These are phyloP conservation scores for Zingel zingel DNA, from an alignment of 2,113 vertebrate genomes.

Conservation along the genomic window DNA sequence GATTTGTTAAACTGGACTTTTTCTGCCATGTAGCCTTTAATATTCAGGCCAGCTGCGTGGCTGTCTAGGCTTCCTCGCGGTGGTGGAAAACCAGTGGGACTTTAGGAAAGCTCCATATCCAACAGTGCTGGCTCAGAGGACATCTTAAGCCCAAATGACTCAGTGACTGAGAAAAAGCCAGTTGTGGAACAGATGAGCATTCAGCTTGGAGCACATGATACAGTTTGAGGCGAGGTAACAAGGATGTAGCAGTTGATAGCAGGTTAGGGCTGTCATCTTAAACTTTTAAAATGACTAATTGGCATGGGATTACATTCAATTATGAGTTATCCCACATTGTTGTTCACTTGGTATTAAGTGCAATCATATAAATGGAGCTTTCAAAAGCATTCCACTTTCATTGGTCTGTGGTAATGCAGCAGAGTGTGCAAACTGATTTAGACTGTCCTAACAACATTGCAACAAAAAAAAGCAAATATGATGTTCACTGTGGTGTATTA, in stretches of 20 bases:
- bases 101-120: constrained; percentile 58
- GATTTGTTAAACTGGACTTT: constrained; percentile 23
- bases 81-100: constrained; percentile 37
- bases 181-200: constrained; percentile 65
- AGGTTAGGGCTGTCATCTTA: constrained; percentile 59
- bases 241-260: constrained; percentile 57
- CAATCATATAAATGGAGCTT: not conserved
- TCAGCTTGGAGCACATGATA: constrained; percentile 43
- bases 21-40: constrained; percentile 25
- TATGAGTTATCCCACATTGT: not conserved
- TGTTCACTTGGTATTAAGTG: not conserved
- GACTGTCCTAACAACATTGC: not conserved
- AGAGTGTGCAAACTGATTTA: constrained; percentile 6
- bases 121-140: constrained; percentile 53
- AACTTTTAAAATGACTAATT: constrained; percentile 47
- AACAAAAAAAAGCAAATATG: not conserved
- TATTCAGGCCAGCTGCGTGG: constrained; percentile 34
- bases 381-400: constrained; percentile 10
- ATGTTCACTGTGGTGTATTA: not conserved
- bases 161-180: constrained; percentile 54
- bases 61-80: constrained; percentile 36
- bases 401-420: not conserved
- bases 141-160: constrained; percentile 52
- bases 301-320: constrained; percentile 41
- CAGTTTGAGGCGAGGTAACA: constrained; percentile 41